Conservation (phyloP, 1,140 invertebrate genomes). For the Brachionus asplanchnoidis region DNA sequence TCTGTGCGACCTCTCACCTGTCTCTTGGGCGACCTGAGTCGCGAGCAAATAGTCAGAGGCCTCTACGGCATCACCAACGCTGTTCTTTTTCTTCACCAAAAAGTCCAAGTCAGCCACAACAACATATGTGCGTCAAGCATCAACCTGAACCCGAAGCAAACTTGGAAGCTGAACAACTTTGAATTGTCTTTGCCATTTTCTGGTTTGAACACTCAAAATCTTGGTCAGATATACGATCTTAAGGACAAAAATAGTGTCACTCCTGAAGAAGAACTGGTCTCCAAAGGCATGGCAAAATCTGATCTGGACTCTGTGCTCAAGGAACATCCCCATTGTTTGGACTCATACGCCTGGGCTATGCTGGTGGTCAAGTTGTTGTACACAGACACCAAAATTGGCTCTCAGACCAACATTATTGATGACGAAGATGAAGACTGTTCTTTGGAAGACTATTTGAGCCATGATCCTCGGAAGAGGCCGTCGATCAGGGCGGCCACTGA, state of each 20-base stretch:
- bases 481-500: not conserved
- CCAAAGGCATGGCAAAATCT: not conserved
- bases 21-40: not conserved
- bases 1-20: not conserved
- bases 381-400: not conserved
- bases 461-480: not conserved
- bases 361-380: slow-evolving; percentile 3
- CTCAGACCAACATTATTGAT: not conserved
- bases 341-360: slow-evolving; percentile 12
- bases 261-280: not conserved
- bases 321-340: not conserved
- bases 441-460: not conserved
- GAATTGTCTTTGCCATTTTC: not conserved
- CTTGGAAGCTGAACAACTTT: slow-evolving; percentile 40
- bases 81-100: slow-evolving; percentile 29
- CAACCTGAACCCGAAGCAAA: not conserved
- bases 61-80: slow-evolving; percentile 32
- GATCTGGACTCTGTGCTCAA: not conserved
- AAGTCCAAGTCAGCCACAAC: slow-evolving; percentile 24
- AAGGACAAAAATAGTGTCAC: slow-evolving; percentile 17
- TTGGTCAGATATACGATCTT: not conserved
- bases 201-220: not conserved
- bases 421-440: slow-evolving; percentile 3
- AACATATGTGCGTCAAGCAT: not conserved
- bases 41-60: slow-evolving; percentile 5